phyloP scores from a whole-genome alignment of 2,888 invertebrate genomes.

The Watsonalla cultraria region DNA sequence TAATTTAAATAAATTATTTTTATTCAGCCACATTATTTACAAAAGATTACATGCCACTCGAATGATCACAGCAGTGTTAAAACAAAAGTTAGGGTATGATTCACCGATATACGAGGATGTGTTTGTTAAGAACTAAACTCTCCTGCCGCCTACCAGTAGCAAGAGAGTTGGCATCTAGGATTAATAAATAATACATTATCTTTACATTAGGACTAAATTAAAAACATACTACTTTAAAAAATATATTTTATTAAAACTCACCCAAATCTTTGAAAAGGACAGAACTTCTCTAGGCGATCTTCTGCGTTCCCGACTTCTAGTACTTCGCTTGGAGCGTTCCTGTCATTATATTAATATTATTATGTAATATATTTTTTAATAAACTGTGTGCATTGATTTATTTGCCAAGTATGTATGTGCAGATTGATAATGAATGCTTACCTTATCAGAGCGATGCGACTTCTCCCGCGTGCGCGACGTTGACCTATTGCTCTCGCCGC shows the following conservation, averaged over 20 bases:
- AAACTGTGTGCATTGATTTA: not conserved
- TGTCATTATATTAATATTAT: constrained; percentile 9
- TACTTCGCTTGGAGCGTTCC: constrained; percentile 55
- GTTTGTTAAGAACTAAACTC: no score
- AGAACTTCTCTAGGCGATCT: constrained; percentile 82
- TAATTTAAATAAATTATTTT: no score
- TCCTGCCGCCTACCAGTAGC: no score
- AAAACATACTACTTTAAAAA: not conserved
- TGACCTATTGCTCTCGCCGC: constrained; percentile 52
- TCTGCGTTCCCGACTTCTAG: constrained; percentile 68
- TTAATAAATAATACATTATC: no score
- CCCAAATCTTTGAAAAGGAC: constrained; percentile 89
- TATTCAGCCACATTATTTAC: no score
- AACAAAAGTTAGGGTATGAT: no score
- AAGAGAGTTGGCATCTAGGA: no score
- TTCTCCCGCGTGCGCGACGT: constrained; percentile 58
- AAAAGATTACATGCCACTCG: no score
- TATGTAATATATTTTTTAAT: constrained; percentile 1
- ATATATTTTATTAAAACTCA: constrained; percentile 41
- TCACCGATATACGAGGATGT: no score
- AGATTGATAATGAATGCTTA: constrained; percentile 24
- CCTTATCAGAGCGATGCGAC: constrained; percentile 73
- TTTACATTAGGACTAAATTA: no score
- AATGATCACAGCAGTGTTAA: no score
- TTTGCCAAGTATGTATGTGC: not conserved